phyloP scores from a whole-genome alignment of 2,797 vertebrate species.

The Anguilla marmorata region DNA sequence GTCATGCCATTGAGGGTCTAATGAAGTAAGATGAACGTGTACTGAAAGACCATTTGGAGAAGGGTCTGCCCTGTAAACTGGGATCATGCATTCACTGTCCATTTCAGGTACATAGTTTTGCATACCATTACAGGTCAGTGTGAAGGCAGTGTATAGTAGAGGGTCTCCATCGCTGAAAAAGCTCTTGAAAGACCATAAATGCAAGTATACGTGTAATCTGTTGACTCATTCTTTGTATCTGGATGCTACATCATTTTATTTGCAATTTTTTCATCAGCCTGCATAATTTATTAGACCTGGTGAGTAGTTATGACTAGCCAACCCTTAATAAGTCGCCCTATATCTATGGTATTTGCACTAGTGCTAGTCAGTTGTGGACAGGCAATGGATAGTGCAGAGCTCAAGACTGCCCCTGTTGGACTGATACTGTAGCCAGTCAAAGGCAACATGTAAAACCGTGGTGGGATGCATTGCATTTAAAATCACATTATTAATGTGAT shows the following conservation, averaged over 20 bases:
- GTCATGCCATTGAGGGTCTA: constrained; percentile 13
- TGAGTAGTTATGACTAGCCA: constrained; percentile 63
- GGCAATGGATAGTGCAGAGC: constrained; percentile 8
- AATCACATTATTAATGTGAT: constrained; percentile 34
- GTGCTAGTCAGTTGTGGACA: constrained; percentile 59
- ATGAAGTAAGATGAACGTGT: constrained; percentile 26
- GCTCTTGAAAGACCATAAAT: neutral
- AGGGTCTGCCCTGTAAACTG: constrained; percentile 7
- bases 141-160: neutral
- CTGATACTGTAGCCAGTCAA: neutral
- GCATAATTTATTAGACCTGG: constrained; percentile 51
- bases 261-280: neutral
- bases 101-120: constrained; percentile 15
- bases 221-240: constrained; percentile 2
- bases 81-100: neutral
- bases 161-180: neutral
- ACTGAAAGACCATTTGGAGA: constrained; percentile 20
- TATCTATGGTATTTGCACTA: constrained; percentile 79
- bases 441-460: neutral
- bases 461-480: neutral
- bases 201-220: neutral
- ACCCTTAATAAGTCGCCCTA: constrained; percentile 74
- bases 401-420: neutral
- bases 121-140: neutral
- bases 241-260: neutral